Evolutionary conservation across 2,888 invertebrate genomes (phyloP).

Genomic region (Tanypteryx hageni): DNA sequence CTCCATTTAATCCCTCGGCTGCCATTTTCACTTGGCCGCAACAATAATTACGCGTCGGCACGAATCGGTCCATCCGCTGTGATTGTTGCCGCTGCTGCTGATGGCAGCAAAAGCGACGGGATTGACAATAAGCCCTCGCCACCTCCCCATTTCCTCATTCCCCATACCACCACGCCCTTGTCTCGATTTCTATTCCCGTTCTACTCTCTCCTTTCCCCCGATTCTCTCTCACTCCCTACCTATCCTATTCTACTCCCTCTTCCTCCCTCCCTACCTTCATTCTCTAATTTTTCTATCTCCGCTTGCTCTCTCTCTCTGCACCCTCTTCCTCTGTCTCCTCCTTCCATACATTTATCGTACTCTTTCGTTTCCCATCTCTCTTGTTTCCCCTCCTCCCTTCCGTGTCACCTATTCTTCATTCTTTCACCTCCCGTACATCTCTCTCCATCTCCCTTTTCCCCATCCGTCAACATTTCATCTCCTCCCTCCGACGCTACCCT

Average conservation of each 20-base stretch:
- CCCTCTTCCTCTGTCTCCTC: neutral
- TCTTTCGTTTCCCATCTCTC: neutral
- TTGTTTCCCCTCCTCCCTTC: neutral
- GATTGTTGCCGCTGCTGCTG: slow-evolving; percentile 58
- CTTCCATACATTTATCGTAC: neutral
- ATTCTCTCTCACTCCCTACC: neutral
- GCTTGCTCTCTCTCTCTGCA: neutral
- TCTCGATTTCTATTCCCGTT: neutral
- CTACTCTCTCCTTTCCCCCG: neutral
- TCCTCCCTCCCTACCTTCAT: neutral
- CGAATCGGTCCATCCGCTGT: slow-evolving; percentile 56
- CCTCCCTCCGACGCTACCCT: neutral
- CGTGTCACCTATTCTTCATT: neutral
- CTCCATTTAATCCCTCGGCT: slow-evolving; percentile 44
- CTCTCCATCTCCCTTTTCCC: neutral
- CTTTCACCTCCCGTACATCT: too few species aligned
- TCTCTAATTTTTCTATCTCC: neutral
- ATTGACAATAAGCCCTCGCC: slow-evolving; percentile 55
- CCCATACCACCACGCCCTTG: neutral
- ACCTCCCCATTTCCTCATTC: neutral
- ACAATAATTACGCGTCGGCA: slow-evolving; percentile 62
- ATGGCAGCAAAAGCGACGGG: slow-evolving; percentile 50
- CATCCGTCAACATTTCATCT: neutral
- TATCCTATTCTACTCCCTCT: neutral
- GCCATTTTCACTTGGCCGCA: slow-evolving; percentile 61